Evolutionary conservation across 2,888 invertebrate genomes (phyloP).

Genomic region (Melieria crassipennis): DNA sequence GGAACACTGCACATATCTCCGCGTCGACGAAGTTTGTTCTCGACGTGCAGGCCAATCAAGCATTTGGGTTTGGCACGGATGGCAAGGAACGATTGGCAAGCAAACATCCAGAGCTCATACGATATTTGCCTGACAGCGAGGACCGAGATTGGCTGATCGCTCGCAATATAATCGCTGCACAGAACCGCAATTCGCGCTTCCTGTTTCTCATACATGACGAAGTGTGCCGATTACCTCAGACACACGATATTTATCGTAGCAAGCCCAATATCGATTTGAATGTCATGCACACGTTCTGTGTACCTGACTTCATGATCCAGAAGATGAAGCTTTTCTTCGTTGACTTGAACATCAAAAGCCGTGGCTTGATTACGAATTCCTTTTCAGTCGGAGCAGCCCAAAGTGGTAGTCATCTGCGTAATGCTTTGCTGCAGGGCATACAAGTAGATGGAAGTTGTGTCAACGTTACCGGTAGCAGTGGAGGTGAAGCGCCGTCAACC

Average conservation of each 20-base stretch:
- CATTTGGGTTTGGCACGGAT: constrained; percentile 63
- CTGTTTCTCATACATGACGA: constrained; percentile 72
- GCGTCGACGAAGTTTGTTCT: constrained; percentile 71
- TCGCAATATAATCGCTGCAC: constrained; percentile 71
- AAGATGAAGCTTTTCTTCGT: constrained; percentile 69
- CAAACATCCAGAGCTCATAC: constrained; percentile 74
- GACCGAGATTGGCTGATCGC: constrained; percentile 74
- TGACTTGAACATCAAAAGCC: constrained; percentile 64
- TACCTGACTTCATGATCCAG: constrained; percentile 71
- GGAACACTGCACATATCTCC: constrained; percentile 71
- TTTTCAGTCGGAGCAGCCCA: constrained; percentile 50
- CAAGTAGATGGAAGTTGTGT: background rate
- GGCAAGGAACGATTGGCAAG: constrained; percentile 71
- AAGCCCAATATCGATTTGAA: constrained; percentile 62
- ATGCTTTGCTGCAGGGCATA: constrained; percentile 60
- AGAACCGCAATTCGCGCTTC: constrained; percentile 72
- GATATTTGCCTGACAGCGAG: constrained; percentile 73
- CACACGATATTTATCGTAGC: constrained; percentile 68
- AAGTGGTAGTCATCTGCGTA: constrained; percentile 59
- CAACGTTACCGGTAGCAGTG: constrained; percentile 3
- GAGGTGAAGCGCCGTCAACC: background rate
- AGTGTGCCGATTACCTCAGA: constrained; percentile 69
- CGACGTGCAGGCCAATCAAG: constrained; percentile 67
- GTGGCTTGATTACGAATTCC: constrained; percentile 63
- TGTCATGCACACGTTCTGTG: constrained; percentile 67